These are phyloP conservation scores for Cervus canadensis DNA, from an alignment of 2,113 vertebrate species.

Conservation along the genomic window DNA sequence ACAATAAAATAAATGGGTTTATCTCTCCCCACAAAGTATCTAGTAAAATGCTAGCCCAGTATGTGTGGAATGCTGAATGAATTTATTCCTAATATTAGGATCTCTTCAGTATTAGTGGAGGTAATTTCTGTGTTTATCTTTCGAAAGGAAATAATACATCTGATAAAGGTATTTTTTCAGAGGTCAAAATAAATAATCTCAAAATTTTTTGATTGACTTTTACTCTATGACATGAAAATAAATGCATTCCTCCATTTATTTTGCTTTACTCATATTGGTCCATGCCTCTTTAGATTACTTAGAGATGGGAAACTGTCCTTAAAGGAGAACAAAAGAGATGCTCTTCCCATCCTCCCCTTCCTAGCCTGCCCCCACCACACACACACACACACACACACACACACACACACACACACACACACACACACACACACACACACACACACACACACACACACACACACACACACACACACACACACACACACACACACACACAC, in stretches of 20 bases:
- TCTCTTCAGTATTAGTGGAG: background rate
- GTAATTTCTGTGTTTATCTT: background rate
- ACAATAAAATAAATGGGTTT: background rate
- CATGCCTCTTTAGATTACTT: slow-evolving; percentile 45
- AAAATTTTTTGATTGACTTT: background rate
- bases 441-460: too few species aligned
- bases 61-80: background rate
- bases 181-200: slow-evolving; percentile 1
- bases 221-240: slow-evolving; percentile 48
- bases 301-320: background rate
- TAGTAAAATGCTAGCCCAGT: background rate
- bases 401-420: too few species aligned
- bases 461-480: background rate
- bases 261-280: slow-evolving; percentile 33
- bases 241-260: slow-evolving; percentile 22
- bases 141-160: background rate
- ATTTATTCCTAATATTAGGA: background rate
- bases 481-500: too few species aligned
- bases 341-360: background rate
- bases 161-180: background rate
- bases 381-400: background rate
- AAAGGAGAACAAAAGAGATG: slow-evolving; percentile 29
- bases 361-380: too few species aligned
- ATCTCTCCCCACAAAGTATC: background rate
- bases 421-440: background rate